Conservation (phyloP, 2,888 invertebrate genomes). For the Plusia festucae region DNA sequence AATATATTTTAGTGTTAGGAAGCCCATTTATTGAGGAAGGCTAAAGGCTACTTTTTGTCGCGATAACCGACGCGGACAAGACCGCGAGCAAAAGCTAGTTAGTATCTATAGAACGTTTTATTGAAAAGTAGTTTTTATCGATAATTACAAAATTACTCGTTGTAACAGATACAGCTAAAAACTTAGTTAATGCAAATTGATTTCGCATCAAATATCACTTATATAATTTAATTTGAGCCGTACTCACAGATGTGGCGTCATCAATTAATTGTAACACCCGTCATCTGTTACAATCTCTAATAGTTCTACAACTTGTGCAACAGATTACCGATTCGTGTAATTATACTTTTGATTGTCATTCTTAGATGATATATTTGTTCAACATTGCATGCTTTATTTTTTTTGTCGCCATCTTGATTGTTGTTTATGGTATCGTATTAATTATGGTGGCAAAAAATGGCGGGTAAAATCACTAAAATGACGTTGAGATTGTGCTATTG, state of each 20-base stretch:
- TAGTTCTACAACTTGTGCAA: constrained; percentile 50
- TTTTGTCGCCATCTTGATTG: neutral
- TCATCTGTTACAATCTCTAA: constrained; percentile 49
- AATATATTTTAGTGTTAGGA: too few species aligned
- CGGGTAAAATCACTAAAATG: constrained; percentile 4
- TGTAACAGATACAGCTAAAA: neutral
- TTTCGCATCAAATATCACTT: constrained; percentile 21
- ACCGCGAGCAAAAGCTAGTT: too few species aligned
- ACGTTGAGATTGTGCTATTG: neutral
- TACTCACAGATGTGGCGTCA: constrained; percentile 52
- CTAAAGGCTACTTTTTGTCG: too few species aligned
- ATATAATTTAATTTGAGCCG: constrained; percentile 40
- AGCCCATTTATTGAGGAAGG: too few species aligned
- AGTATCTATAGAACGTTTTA: too few species aligned
- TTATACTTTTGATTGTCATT: constrained; percentile 33
- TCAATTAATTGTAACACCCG: constrained; percentile 49
- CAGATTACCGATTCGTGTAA: constrained; percentile 44
- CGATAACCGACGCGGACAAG: too few species aligned
- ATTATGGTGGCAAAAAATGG: neutral
- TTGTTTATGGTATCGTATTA: constrained; percentile 7
- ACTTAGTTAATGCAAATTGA: neutral
- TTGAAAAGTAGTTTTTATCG: too few species aligned
- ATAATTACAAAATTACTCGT: too few species aligned
- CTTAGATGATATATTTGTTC: constrained; percentile 28
- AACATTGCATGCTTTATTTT: constrained; percentile 21